A percentile compares a stretch with the other conserved stretches of the same genome.
Evolutionary conservation across 2,888 invertebrate species (phyloP).

Genomic region (Lypha dubia): DNA sequence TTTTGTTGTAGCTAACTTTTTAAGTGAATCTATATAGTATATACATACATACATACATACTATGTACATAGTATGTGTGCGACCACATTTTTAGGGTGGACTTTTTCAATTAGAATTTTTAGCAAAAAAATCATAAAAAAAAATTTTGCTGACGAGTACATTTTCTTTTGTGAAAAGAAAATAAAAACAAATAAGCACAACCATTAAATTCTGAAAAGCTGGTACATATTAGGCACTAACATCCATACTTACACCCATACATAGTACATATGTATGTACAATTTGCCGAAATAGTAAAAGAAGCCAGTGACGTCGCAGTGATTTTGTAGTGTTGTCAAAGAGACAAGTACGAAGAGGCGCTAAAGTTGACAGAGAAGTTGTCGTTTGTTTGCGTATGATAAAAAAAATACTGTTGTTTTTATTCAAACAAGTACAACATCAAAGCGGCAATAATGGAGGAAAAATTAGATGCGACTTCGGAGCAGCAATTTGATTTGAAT

Average conservation of each 20-base stretch:
- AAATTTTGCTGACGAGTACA: neutral
- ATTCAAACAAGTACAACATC: slow-evolving; percentile 60
- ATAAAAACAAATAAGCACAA: neutral
- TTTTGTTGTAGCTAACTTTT: slow-evolving; percentile 30
- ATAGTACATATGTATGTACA: neutral
- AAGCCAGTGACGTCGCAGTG: slow-evolving; percentile 58
- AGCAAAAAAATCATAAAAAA: neutral
- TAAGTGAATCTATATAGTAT: neutral
- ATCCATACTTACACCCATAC: neutral
- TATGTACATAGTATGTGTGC: neutral
- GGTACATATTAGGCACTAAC: neutral
- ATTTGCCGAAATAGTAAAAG: neutral
- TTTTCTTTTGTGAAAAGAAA: slow-evolving; percentile 3
- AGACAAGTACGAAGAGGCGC: slow-evolving; percentile 57
- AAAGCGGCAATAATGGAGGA: slow-evolving; percentile 76
- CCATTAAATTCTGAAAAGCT: neutral
- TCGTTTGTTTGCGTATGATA: slow-evolving; percentile 18
- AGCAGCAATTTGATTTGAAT: slow-evolving; percentile 81
- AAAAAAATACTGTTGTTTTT: neutral
- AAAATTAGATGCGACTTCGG: slow-evolving; percentile 81
- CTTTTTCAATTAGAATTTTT: slow-evolving; percentile 8
- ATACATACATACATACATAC: neutral
- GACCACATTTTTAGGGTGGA: neutral
- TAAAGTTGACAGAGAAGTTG: slow-evolving; percentile 66
- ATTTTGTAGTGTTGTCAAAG: slow-evolving; percentile 24